Base-by-base conservation (phyloP, 1,140 invertebrate genomes). In the Plutomurus gul region DNA sequence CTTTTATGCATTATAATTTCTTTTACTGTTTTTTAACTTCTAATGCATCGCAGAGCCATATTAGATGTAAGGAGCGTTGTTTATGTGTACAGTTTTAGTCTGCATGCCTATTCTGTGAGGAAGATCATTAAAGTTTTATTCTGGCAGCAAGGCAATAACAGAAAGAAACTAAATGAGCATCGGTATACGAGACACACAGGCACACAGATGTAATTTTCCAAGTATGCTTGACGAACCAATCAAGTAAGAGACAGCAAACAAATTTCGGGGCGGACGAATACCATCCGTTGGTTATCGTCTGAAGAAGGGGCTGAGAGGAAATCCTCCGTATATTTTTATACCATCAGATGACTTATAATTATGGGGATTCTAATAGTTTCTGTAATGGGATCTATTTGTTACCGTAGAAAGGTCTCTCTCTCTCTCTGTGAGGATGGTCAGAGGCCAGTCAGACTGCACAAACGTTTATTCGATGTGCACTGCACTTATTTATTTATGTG, bases 301-400 rank as follows among this genome's bases (percentile, higher is more conserved):
- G n/a, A n/a, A n/a, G 33, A 39, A 43, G 22, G 40, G 39, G 60
- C 51, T 20, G 75, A 77, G 37, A 77, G 51, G 43, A 72, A 78
- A 78, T 72, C 76, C 60, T 51, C 40, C n/a, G 65, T 40, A 70
- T 79, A 75, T 75, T 36, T 79, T 75, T 46, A 74, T 51, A 25
- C 51, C n/a, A n/a, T 39, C 37, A 27, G 36, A 79, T 74, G 72
- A 47, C 71, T 79, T 75, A 49, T 79, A 79, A 79, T 79, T 79
- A 79, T 79, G 77, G 72, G 40, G 71, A 79, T 79, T 75, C 71
- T 79, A 79, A 79, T 79, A 75, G 77, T 43, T 74, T 47, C 36
- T 60, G 71, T 79, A 79, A 79, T 79, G 77, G 77, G 71, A 79
- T 74, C 77, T 74, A 79, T 79, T 75, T 75, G 77, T 79, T 79